Base-by-base conservation (phyloP, 2,797 vertebrate genomes). In the Rhyacichthys aspro region DNA sequence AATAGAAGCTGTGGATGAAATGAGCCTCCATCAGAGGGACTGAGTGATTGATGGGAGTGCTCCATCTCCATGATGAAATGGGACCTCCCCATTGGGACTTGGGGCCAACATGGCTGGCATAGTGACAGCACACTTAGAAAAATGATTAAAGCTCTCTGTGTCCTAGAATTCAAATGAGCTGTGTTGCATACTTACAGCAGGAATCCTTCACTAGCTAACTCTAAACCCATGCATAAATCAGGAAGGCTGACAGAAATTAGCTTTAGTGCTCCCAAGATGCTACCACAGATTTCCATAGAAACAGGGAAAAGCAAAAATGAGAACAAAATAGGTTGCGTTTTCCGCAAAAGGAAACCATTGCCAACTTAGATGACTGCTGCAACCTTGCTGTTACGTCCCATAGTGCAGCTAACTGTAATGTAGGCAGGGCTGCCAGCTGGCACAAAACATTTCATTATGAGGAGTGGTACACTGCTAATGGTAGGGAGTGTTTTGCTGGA, bases 1-100 rank as follows among this genome's bases (percentile, higher is more conserved):
- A 23, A 45, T 59, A 63, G 58, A 15, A 32, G 70, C 3, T 58
- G 54, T 67, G 70, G 60, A 74, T 61, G 16, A 70, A 70, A 59
- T 9, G 3, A 4, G 11, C 66, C 56, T 53, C 74, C 55, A 16
- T 59, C 33, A 45, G 37, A 37, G 55, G 38, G 23, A 41, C 54
- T 11, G 19, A 7, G 19, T 82, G 80, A 87, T 76, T 80, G 83
- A 86, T 86, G 60, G 79, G 80, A 81, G 76, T 70, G 70, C 80
- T 71, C 63, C 76, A 84, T 89, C 67, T 77, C 59, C 60, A 58
- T 76, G 79, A 89, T 86, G 82, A 84, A 66, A 67, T 63, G 46
- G 46, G 52, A 39, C 41, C 58, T 41, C 45, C 43, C 14, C 12
- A 9, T 14, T 10, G 52, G 39, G 60, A 54, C 62, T 34, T 8